Evolutionary conservation across 2,797 vertebrate genomes (phyloP).

Genomic region (Zenarchopterus dispar): DNA sequence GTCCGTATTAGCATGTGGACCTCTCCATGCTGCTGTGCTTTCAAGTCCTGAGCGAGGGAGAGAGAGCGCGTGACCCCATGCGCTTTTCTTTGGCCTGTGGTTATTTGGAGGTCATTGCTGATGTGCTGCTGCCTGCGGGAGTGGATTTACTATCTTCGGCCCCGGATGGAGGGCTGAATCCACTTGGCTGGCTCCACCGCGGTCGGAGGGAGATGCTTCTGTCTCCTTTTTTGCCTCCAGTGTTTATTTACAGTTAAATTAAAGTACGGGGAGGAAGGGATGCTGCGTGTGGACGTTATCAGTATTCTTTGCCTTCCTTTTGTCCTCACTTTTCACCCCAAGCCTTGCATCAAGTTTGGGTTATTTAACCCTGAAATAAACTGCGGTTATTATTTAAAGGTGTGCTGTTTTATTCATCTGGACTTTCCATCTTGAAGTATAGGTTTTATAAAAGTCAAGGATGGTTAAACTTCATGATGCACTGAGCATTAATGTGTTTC

Average conservation of each 20-base stretch:
- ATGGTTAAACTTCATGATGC: slow-evolving; percentile 15
- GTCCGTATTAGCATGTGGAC: slow-evolving; percentile 62
- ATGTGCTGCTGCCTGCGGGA: slow-evolving; percentile 73
- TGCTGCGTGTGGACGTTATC: too few species aligned
- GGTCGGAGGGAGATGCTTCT: slow-evolving; percentile 37
- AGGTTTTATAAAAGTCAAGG: not conserved
- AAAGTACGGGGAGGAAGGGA: slow-evolving; percentile 6
- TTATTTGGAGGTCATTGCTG: slow-evolving; percentile 71
- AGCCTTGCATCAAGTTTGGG: slow-evolving; percentile 6
- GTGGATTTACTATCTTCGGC: slow-evolving; percentile 76
- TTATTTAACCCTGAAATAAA: slow-evolving; percentile 38
- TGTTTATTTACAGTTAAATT: slow-evolving; percentile 39
- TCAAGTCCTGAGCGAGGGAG: slow-evolving; percentile 36
- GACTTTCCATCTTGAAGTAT: too few species aligned
- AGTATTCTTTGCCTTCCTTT: not conserved
- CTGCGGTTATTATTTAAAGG: not conserved
- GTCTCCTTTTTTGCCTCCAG: slow-evolving; percentile 20
- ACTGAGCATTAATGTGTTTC: slow-evolving; percentile 6
- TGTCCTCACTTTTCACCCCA: slow-evolving; percentile 11
- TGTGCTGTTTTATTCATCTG: too few species aligned
- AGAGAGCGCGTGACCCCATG: slow-evolving; percentile 64
- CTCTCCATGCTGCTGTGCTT: slow-evolving; percentile 53
- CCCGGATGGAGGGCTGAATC: slow-evolving; percentile 61
- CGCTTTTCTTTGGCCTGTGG: slow-evolving; percentile 71
- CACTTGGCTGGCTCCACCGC: slow-evolving; percentile 51